These are phyloP conservation scores for Astropecten irregularis DNA, from an alignment of 53 echinoderm and acorn worm species.

Conservation along the genomic window DNA sequence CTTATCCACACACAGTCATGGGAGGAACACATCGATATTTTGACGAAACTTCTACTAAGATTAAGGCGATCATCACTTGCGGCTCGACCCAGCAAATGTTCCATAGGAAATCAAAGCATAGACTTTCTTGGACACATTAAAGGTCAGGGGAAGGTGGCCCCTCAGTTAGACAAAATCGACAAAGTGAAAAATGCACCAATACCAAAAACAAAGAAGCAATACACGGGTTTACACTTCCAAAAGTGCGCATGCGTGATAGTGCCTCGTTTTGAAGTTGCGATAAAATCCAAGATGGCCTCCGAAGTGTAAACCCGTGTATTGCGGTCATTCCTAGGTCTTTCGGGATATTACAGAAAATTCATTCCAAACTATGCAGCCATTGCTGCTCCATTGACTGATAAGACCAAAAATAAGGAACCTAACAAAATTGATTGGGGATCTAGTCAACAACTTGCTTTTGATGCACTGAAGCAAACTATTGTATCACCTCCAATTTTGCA, in stretches of 20 bases:
- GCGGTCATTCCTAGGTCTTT: background rate
- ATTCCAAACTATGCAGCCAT: conserved; percentile 14
- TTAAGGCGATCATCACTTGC: conserved; percentile 35
- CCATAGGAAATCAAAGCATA: conserved; percentile 25
- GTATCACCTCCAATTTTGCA: conserved; percentile 5
- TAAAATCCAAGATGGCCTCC: too few species aligned
- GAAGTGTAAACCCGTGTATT: too few species aligned
- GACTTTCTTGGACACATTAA: conserved; percentile 65
- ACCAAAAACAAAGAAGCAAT: conserved; percentile 8
- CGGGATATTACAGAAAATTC: conserved; percentile 6
- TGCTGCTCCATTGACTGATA: conserved; percentile 13
- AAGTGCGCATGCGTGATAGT: background rate
- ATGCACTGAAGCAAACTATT: background rate
- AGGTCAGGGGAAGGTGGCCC: conserved; percentile 30
- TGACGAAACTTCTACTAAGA: conserved; percentile 14
- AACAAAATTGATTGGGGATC: background rate
- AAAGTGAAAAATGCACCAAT: background rate
- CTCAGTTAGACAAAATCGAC: conserved; percentile 36
- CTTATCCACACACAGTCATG: conserved; percentile 30
- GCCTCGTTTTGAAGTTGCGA: too few species aligned
- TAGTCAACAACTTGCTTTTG: background rate
- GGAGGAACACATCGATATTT: background rate
- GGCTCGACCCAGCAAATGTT: conserved; percentile 57
- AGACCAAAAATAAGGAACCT: conserved; percentile 8
- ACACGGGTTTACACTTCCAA: background rate